phyloP scores from a whole-genome alignment of 30 jellyfish, hydroid and myxozoan species.

The Aurelia aurita complex sp. Pacific region DNA sequence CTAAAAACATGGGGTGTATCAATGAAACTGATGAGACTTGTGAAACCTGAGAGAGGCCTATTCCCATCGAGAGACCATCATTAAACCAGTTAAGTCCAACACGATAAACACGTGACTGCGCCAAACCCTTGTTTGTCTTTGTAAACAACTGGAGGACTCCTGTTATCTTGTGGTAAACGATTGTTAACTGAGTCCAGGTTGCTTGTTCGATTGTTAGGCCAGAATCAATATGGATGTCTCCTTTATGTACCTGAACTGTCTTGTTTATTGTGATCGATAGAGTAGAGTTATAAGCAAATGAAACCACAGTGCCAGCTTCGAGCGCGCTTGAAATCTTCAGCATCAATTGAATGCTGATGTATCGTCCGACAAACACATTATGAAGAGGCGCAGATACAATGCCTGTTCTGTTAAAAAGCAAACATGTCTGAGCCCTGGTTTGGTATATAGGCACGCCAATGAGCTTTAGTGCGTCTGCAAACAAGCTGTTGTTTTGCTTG shows the following conservation, averaged over 20 bases:
- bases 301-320: conserved; percentile 46
- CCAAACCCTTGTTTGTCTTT: conserved; percentile 6
- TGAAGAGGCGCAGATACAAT: conserved; percentile 28
- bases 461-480: conserved; percentile 2
- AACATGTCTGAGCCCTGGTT: conserved; percentile 48
- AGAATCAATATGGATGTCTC: conserved; percentile 26
- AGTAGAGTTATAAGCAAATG: conserved; percentile 42
- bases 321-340: conserved; percentile 1
- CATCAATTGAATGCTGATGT: conserved; percentile 52
- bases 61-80: conserved; percentile 54
- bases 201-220: conserved; percentile 1
- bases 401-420: conserved; percentile 42
- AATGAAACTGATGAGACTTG: conserved; percentile 14
- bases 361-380: conserved; percentile 8
- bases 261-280: conserved; percentile 21
- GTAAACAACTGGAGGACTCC: conserved; percentile 57
- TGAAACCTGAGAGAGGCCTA: conserved; percentile 45
- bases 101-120: conserved; percentile 30
- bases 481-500: conserved; percentile 16
- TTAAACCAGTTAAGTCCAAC: conserved; percentile 46
- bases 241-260: conserved; percentile 33
- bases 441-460: conserved; percentile 20
- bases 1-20: conserved; percentile 28
- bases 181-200: conserved; percentile 56
- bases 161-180: conserved; percentile 44